Conservation (phyloP, 2,113 vertebrate species). For the Sminthopsis crassicaudata region DNA sequence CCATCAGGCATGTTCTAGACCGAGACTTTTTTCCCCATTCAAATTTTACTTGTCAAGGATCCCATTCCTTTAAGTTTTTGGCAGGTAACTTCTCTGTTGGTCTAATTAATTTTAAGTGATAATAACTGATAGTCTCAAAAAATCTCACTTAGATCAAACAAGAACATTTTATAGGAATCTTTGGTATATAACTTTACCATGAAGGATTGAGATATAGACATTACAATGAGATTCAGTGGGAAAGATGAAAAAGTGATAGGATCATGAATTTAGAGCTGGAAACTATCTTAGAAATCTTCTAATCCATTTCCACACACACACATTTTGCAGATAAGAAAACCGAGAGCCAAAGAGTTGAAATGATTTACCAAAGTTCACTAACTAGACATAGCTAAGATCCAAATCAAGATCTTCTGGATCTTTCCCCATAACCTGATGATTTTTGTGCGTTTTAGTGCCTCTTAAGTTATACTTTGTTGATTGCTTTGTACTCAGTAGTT, state of each 20-base stretch:
- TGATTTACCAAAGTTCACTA: neutral
- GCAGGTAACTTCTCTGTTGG: neutral
- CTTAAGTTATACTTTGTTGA: neutral
- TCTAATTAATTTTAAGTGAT: neutral
- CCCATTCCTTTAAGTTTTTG: neutral
- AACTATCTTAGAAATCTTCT: neutral
- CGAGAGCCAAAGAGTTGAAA: neutral
- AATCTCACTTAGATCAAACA: neutral
- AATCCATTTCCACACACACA: neutral
- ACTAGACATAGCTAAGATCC: neutral
- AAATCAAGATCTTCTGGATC: neutral
- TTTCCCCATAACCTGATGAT: neutral
- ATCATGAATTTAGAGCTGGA: neutral
- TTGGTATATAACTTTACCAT: neutral
- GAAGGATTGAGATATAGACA: neutral
- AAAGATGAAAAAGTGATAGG: neutral
- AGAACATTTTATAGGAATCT: neutral
- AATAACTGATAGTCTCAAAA: neutral
- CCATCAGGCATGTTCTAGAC: neutral
- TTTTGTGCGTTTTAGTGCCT: neutral
- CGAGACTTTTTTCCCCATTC: neutral
- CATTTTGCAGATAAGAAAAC: neutral
- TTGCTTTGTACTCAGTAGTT: neutral
- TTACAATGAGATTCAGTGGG: neutral
- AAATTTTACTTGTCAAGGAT: neutral